A percentile compares a stretch with the other conserved stretches of the same genome.
Evolutionary conservation across 2,113 vertebrate species (phyloP).

Genomic region (Delphinus delphis): DNA sequence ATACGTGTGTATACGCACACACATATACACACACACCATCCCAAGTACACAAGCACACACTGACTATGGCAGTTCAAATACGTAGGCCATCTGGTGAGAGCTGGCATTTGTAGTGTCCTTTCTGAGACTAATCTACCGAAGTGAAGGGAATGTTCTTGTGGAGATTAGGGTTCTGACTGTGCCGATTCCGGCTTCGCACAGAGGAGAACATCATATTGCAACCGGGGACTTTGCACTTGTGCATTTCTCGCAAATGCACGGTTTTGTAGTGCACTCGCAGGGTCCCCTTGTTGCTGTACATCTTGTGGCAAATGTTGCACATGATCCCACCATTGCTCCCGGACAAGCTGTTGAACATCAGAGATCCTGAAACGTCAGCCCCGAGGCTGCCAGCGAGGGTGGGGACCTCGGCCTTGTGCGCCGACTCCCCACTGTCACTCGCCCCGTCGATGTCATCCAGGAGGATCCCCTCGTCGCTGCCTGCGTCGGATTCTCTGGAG

Average conservation of each 20-base stretch:
- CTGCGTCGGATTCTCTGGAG: slow-evolving; percentile 95
- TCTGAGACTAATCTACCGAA: slow-evolving; percentile 88
- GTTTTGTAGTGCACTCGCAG: slow-evolving; percentile 99
- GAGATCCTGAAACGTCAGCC: slow-evolving; percentile 84
- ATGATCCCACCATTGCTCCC: slow-evolving; percentile 93
- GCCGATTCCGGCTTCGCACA: slow-evolving; percentile 97
- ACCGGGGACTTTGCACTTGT: slow-evolving; percentile 98
- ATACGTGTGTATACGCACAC: neutral
- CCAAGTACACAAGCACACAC: slow-evolving; percentile 68
- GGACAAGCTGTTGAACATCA: slow-evolving; percentile 89
- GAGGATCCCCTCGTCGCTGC: slow-evolving; percentile 97
- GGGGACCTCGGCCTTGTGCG: slow-evolving; percentile 85
- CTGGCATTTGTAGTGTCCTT: slow-evolving; percentile 83
- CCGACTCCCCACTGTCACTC: slow-evolving; percentile 93
- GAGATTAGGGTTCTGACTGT: slow-evolving; percentile 99
- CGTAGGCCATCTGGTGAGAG: slow-evolving; percentile 83
- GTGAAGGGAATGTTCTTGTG: slow-evolving; percentile 98
- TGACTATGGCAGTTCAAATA: slow-evolving; percentile 85
- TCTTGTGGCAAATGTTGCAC: slow-evolving; percentile 99
- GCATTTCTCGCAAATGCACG: slow-evolving; percentile 98
- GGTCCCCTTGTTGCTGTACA: slow-evolving; percentile 99
- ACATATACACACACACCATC: neutral
- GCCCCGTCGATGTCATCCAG: slow-evolving; percentile 95
- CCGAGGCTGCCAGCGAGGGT: slow-evolving; percentile 83
- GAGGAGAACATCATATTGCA: slow-evolving; percentile 99